Evolutionary conservation across 2,797 vertebrate species (phyloP).

Genomic region (Aotus griseimembra): DNA sequence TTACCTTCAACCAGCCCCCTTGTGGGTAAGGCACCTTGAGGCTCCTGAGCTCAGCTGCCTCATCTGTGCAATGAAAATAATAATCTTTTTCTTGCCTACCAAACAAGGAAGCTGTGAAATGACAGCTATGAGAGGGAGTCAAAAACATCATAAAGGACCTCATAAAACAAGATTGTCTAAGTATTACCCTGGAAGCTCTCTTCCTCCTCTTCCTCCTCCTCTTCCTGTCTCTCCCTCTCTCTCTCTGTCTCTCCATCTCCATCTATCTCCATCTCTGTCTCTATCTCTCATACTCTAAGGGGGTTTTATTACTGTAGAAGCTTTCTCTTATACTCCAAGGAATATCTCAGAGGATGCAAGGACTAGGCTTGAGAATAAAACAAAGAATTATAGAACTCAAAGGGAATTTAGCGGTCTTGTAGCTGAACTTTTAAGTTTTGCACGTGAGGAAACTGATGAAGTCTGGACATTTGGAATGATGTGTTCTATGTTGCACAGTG

Average conservation of each 20-base stretch:
- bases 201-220: background rate
- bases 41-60: background rate
- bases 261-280: background rate
- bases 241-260: too few species aligned
- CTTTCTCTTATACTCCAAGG: background rate
- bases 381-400: background rate
- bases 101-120: background rate
- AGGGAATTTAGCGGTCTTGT: background rate
- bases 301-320: background rate
- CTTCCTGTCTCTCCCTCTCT: background rate
- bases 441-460: background rate
- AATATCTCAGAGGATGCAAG: background rate
- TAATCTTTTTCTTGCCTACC: background rate
- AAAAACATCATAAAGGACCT: background rate
- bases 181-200: background rate
- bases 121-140: background rate
- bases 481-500: background rate
- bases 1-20: background rate
- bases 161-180: background rate
- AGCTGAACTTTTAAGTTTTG: background rate
- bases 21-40: accelerated
- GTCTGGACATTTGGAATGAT: background rate
- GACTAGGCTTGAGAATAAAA: background rate
- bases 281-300: background rate
- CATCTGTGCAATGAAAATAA: background rate